Base-by-base conservation (phyloP, 1,140 invertebrate species). In the Cydia pomonella region DNA sequence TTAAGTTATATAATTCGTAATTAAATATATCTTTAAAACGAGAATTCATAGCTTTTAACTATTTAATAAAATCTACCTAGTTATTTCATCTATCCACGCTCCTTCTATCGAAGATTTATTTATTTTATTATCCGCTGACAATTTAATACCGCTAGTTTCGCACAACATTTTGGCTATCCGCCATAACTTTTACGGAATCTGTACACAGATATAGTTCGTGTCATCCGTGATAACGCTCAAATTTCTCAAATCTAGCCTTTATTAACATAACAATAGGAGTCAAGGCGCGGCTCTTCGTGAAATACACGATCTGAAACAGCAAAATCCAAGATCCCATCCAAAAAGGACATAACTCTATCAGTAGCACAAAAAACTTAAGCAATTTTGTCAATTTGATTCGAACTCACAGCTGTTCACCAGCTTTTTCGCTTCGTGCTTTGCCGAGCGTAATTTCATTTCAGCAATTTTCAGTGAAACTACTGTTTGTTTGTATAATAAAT, bases 391-490 rank as follows among this genome's bases (percentile, higher is more conserved):
- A 59, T 59, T 59, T 10, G 18, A 7, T 2, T 23, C 18, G 21
- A 23, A 12, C 16, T 3, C 47, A 50, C 47, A 50, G 47, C 47
- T 50, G n/a, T 59, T 59, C 0, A 7, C 53, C 53, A 23, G 53
- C 18, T 59, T 59, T 59, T 59, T 23, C 53, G 21, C 53, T 23
- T 59, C 53, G 53, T 23, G 53, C 53, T 59, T 59, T 59, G 53
- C 53, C 10, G 53, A 59, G 53, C 53, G 53, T 59, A 59, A 59
- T 59, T 23, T 59, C 53, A 59, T 59, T 50, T 59, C 21, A 59
- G 53, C 53, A 23, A 59, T 59, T 23, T 59, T 50, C 47, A n/a
- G 18, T 59, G 53, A 59, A 59, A 59, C 53, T 59, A 59, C 21
- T 59, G 53, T 59, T 59, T 59, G 21, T 59, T 59, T 23, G 53